Percentiles rank a stretch among this genome's conserved stretches.
Conservation (phyloP, 1,140 invertebrate species). For the Hestina assimilis region DNA sequence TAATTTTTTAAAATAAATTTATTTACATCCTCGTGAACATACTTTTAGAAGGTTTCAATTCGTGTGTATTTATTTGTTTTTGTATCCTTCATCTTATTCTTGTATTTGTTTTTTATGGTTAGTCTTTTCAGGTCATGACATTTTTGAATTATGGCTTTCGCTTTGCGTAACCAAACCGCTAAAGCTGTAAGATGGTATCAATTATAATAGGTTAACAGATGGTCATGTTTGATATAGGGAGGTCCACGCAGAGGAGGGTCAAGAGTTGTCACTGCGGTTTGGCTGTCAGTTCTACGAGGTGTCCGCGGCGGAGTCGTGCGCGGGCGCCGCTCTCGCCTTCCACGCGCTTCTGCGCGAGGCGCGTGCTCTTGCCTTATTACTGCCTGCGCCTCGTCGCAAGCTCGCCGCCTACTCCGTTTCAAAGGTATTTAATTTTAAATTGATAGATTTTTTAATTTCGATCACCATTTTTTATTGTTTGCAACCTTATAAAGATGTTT, state of each 20-base stretch:
- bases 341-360: conserved; percentile 87
- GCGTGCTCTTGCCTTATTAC: conserved; percentile 83
- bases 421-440: conserved; percentile 74
- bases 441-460: not conserved
- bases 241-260: conserved; percentile 89
- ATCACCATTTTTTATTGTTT: not conserved
- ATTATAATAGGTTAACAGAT: conserved; percentile 8
- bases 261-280: conserved; percentile 87
- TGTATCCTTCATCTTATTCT: too few species aligned
- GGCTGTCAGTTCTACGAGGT: conserved; percentile 93
- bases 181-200: not conserved
- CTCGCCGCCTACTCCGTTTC: conserved; percentile 89
- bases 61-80: too few species aligned
- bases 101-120: too few species aligned
- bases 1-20: too few species aligned
- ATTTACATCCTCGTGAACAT: too few species aligned
- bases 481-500: not conserved
- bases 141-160: too few species aligned
- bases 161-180: too few species aligned
- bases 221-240: conserved; percentile 79
- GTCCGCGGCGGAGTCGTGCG: conserved; percentile 88
- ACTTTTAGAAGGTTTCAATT: too few species aligned
- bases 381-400: conserved; percentile 84
- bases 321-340: conserved; percentile 88
- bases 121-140: too few species aligned